Evolutionary conservation across 2,888 invertebrate genomes (phyloP), one percentile per base, ranked within the genome.

Genomic region (Physocephala rufipes): DNA sequence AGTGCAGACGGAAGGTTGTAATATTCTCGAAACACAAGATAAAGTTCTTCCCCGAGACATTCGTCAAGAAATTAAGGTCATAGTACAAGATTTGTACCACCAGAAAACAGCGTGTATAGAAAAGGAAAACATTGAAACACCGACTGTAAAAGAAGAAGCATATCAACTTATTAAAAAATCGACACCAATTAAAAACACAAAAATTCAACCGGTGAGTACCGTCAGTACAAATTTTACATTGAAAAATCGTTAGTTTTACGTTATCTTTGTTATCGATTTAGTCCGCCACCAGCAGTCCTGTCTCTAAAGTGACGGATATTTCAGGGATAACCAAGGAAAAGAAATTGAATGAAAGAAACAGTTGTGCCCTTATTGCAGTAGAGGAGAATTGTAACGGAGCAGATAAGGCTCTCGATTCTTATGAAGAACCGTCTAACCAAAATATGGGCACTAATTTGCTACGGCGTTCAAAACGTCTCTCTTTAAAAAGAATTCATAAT

Each of bases 221-320:
- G 4, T 36, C 4, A 36, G 36, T 36, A 36, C 36, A 36, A 7
- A 36, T 36, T 36, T 36, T 36, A 36, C 1, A 24, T 55, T 55
- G 24, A 24, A 5, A 55, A 55, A 24, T 2, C 7, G 1, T n/a
- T 2, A 55, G 16, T 28, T 64, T 0, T 16, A 55, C 19, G n/a
- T 26, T 30, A 19, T 36, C 21, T 36, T 26, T 5, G 49, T 36
- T 67, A 61, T 36, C 59, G 24, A 72, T 72, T 7, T 66, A 81
- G 81, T 80, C 80, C 53, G 71, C 73, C 24, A 76, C 66, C 15
- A 77, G 74, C 36, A 78, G 77, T 71, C 77, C 78, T 0, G 67
- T 78, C 19, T 80, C 80, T 24, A 81, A 80, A 77, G 71, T 78
- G 55, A 79, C 80, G 5, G 70, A 72, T 28, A 65, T 74, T 19